phyloP scores from a whole-genome alignment of 1,140 invertebrate species.

The Varroa destructor region DNA sequence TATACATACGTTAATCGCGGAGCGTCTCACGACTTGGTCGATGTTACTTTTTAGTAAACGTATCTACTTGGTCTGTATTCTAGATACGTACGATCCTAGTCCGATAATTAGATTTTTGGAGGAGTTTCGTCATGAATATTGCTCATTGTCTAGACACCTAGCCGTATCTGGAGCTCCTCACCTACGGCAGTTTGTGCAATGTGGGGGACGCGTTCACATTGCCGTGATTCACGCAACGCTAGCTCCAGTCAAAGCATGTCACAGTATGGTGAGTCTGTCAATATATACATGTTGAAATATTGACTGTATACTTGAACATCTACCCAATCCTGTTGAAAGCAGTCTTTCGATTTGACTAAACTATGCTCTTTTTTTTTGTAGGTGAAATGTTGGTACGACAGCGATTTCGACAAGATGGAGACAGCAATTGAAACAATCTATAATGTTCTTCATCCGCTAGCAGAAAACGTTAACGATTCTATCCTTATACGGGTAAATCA shows the following conservation, averaged over 20 bases:
- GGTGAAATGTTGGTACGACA: conserved; percentile 20
- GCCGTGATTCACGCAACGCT: conserved; percentile 5
- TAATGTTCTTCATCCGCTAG: neutral
- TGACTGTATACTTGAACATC: no score
- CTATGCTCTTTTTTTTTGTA: neutral
- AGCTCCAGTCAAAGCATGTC: neutral
- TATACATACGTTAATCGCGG: no score
- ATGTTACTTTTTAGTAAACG: no score
- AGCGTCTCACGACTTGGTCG: no score
- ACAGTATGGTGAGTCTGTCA: neutral
- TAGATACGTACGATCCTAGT: no score
- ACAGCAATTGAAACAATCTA: neutral
- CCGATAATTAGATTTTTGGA: no score
- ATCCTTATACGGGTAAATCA: neutral
- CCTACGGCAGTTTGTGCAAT: neutral
- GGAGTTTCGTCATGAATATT: neutral
- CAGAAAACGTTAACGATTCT: conserved; percentile 2
- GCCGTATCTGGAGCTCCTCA: neutral
- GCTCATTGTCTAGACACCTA: neutral
- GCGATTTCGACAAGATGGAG: neutral
- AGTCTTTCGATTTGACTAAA: neutral
- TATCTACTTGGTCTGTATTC: no score
- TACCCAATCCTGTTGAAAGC: neutral
- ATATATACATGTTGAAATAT: no score
- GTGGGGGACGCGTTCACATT: conserved; percentile 3